phyloP scores from a whole-genome alignment of 1,140 invertebrate genomes.

The Drosophila parvula region DNA sequence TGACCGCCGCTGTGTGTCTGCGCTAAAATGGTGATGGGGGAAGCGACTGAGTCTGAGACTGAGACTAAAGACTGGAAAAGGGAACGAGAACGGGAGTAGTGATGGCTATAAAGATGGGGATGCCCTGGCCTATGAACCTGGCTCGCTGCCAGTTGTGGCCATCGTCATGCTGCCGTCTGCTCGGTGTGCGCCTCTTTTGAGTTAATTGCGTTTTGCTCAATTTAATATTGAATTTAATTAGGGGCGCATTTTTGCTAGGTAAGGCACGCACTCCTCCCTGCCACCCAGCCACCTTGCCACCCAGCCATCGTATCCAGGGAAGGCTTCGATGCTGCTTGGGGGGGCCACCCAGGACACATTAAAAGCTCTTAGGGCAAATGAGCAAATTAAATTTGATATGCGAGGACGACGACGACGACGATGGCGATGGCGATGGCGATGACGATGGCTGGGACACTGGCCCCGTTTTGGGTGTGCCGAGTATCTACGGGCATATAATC shows the following conservation, averaged over 20 bases:
- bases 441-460: conserved; percentile 6
- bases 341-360: conserved; percentile 68
- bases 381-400: conserved; percentile 83
- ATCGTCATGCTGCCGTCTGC: conserved; percentile 34
- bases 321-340: background rate
- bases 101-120: conserved; percentile 33
- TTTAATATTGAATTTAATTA: conserved; percentile 84
- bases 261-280: conserved; percentile 40
- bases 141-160: conserved; percentile 48
- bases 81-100: background rate
- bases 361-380: conserved; percentile 82
- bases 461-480: background rate
- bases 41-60: background rate
- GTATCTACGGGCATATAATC: conserved; percentile 62
- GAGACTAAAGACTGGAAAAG: background rate
- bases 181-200: conserved; percentile 69
- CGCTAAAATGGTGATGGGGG: background rate
- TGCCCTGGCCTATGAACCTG: conserved; percentile 46
- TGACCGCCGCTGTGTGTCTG: conserved; percentile 11
- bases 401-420: conserved; percentile 29
- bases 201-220: conserved; percentile 83
- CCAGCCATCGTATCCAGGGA: background rate
- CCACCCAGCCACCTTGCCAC: too few relatives aligned
- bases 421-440: background rate
- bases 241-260: conserved; percentile 77